Base-by-base conservation (phyloP, 2,888 invertebrate genomes). In the Noctua fimbriata region DNA sequence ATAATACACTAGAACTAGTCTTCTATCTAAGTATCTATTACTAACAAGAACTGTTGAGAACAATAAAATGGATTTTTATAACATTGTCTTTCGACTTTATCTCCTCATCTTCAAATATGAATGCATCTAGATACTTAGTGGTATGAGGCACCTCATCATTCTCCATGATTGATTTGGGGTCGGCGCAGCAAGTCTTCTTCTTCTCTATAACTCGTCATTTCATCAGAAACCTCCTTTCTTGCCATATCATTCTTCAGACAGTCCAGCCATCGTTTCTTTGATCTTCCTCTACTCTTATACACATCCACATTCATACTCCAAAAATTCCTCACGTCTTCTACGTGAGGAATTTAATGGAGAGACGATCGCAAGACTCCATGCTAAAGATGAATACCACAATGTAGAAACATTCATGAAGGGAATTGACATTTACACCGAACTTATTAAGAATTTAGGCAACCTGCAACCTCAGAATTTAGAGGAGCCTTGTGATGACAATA, bases 381-480 rank as follows among this genome's bases (percentile, higher is more conserved):
- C 75, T 10, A 89, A 89, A 52, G 82, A 96, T 65, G 96, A 96
- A 85, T 94, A 94, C 70, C 84, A 93, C 4, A 92, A 94, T 49
- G 89, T 94, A 0, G 89, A 90, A 28, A 92, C 90, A 0, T 95
- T 95, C 78, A 65, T 95, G 0, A 85, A 90, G 21, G 95, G 95
- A 4, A 94, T 95, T 21, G 92, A 93, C 2, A 83, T 95, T 14
- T 95, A 94, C 78, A 94, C 82, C 82, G 90, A 76, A 91, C 86
- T 92, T 60, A 86, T 92, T 41, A 90, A 89, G 69, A 87, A 79
- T 76, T 79, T 92, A 49, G 90, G 83, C 1, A 92, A 90, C 66
- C 69, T 91, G 18, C 72, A 79, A n/a, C 5, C 63, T 0, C 1
- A 32, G 55, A 32, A 14, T 63, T 24, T 0, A 1, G 24, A 73